Evolutionary conservation across 2,113 vertebrate species (phyloP), one percentile per base, ranked within the genome.

Genomic region (Tetrao urogallus): DNA sequence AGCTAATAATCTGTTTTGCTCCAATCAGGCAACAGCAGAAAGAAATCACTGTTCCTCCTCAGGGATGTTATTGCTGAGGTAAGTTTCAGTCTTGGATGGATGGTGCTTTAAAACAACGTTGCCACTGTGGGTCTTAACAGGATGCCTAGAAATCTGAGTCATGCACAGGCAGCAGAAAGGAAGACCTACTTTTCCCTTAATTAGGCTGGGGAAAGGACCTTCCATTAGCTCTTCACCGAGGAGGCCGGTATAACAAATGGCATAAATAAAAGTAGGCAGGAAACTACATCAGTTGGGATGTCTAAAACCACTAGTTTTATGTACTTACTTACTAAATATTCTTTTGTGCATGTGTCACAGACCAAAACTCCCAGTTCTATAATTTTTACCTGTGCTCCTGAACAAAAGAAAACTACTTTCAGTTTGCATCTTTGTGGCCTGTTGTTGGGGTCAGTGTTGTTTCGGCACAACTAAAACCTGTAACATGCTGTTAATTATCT

Each of bases 1-100:
- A 90, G 12, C 89, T 95, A 91, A 92, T 92, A 85, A 95, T 42
- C 66, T 89, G 11, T 52, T 95, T 87, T 92, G 38, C 61, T 82
- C 82, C 72, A 90, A n/a, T 81, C 48, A 78, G 16, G 43, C 48
- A 86, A 27, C 18, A 71, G 36, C 34, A 60, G 22, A 30, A 65
- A 61, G 27, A 60, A 85, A 67, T 43, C 72, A 30, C 57, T 95
- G n/a, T 66, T 66, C 38, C 34, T 91, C 15, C 28, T 42, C n/a
- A 6, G 25, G 22, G 57, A 27, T 63, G 24, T 45, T 93, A 28
- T 45, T 94, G 86, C 54, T 90, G 58, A 94, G 52, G 32, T 81
- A 58, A 69, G 75, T 92, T 72, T 93, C 76, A 78, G 60, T 65
- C 65, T 57, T 75, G 60, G 47, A 69, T 75, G 60, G 47, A 69